Base-by-base conservation (phyloP, 2,113 vertebrate species). In the Irena cyanogastra region DNA sequence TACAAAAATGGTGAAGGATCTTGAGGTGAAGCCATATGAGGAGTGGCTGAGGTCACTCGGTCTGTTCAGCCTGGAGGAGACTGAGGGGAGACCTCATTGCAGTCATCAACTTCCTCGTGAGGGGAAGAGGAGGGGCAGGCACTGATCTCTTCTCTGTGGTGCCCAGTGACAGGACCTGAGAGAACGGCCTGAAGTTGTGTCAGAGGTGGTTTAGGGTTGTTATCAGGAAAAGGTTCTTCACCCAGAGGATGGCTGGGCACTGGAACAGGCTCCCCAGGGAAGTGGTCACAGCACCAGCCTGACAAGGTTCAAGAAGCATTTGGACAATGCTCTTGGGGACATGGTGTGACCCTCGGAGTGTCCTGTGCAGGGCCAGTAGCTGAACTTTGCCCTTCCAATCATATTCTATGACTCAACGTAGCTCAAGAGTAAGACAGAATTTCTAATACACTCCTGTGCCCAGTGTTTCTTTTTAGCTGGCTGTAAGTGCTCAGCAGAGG, bases 51-150 rank as follows among this genome's bases (percentile, higher is more conserved):
- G 35, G 31, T 23, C 15, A 18, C n/a, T 42, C 23, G 21, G 35
- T 0, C 0, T 69, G 21, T 33, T 63, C 31, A 83, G 31, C 47
- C 26, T 28, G 56, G 41, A 68, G 44, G 47, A 76, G 30, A 69
- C 17, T 37, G 28, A 66, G 33, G 28, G 5, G 12, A 64, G 11
- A 65, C 19, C 16, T n/a, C 33, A 24, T 1, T 24, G n/a, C 45
- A 53, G 39, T n/a, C 33, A 33, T 3, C 13, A 82, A 17, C 60
- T 16, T 45, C 44, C 19, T n/a, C 0, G 0, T 21, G 20, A 60
- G 16, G 9, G 23, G 1, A 45, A n/a, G 53, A 19, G 13, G 8
- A 60, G 23, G 11, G 23, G 2, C 28, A 82, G 60, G 0, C 33
- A 59, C 23, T n/a, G 28, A 39, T 21, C 24, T n/a, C 35, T 57